Percentiles rank a stretch among this genome's conserved stretches.
phyloP scores from a whole-genome alignment of 2,888 invertebrate species.

The Deilephila porcellus region DNA sequence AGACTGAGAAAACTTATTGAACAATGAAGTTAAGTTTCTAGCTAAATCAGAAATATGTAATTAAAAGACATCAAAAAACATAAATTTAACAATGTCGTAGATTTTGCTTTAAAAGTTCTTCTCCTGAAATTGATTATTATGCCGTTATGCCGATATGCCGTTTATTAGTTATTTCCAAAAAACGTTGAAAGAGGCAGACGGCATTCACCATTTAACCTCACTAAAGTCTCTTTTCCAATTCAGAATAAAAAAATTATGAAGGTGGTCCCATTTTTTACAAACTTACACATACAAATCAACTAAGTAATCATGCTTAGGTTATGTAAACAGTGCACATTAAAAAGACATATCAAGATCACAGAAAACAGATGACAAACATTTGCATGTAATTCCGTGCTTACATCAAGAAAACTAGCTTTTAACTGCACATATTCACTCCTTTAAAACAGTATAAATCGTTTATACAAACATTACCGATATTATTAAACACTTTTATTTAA shows the following conservation, averaged over 20 bases:
- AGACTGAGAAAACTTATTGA: neutral
- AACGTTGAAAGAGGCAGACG: neutral
- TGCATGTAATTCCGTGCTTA: constrained; percentile 10
- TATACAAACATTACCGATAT: constrained; percentile 22
- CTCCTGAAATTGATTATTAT: neutral
- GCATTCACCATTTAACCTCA: too few species aligned
- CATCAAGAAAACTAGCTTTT: constrained; percentile 5
- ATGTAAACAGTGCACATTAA: neutral
- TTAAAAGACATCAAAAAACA: neutral
- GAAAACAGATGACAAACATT: constrained; percentile 6
- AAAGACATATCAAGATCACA: neutral
- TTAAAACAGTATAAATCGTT: neutral
- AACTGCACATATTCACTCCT: neutral
- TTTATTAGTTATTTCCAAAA: neutral
- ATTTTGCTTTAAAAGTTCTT: neutral
- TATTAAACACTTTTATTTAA: constrained; percentile 24
- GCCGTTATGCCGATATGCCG: too few species aligned
- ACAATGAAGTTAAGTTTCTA: too few species aligned
- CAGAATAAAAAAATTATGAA: too few species aligned
- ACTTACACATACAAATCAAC: too few species aligned
- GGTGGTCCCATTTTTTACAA: too few species aligned
- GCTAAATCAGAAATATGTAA: too few species aligned
- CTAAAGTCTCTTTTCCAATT: too few species aligned
- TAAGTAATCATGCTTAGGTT: neutral
- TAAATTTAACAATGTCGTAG: neutral